A percentile compares a stretch with the other conserved stretches of the same genome.
phyloP scores from a whole-genome alignment of 1,140 invertebrate species.

The Cydia amplana region DNA sequence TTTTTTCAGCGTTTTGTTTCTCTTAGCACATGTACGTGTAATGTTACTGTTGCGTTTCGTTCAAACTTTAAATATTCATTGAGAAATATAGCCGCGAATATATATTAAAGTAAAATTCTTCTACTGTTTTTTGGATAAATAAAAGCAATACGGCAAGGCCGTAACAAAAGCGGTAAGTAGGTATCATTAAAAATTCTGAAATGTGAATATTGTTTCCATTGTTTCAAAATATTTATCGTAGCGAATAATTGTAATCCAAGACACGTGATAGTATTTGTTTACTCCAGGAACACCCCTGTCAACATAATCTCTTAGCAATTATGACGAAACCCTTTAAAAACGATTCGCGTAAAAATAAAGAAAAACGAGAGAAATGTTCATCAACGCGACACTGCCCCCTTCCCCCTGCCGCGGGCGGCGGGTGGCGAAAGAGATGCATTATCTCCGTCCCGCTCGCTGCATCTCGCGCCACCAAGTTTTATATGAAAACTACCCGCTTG shows the following conservation, averaged over 20 bases:
- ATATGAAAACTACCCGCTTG: conserved; percentile 78
- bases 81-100: background rate
- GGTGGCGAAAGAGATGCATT: conserved; percentile 62
- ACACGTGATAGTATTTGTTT: conserved; percentile 21
- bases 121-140: background rate
- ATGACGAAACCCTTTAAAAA: conserved; percentile 80
- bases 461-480: conserved; percentile 74
- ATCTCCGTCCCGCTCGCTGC: conserved; percentile 56
- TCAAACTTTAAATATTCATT: background rate
- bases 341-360: conserved; percentile 77
- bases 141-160: background rate
- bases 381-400: conserved; percentile 73
- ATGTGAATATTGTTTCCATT: background rate
- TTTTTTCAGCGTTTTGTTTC: conserved; percentile 40
- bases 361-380: conserved; percentile 79
- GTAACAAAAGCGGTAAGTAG: background rate
- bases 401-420: conserved; percentile 64
- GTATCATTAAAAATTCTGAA: background rate
- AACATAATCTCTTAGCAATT: conserved; percentile 77
- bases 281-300: conserved; percentile 17
- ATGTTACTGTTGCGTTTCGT: background rate
- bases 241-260: background rate
- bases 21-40: conserved; percentile 27
- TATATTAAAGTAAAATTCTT: background rate
- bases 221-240: background rate